Conservation (phyloP, 2,797 vertebrate species). For the Nannoperca obscura region DNA sequence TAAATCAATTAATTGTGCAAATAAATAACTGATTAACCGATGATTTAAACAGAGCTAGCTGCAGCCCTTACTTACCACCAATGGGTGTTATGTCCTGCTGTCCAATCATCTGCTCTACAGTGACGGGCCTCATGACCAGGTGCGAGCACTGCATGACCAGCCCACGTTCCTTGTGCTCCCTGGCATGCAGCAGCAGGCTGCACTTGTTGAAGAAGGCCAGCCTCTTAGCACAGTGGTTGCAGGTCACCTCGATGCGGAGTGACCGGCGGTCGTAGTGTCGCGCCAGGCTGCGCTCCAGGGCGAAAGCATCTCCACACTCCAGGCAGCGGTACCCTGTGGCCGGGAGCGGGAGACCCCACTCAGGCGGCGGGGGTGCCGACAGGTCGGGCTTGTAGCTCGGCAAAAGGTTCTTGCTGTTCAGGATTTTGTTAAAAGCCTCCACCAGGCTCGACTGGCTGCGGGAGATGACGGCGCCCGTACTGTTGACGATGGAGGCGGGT, state of each 20-base stretch:
- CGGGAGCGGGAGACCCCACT: conserved; percentile 91
- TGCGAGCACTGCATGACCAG: conserved; percentile 99
- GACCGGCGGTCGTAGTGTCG: conserved; percentile 97
- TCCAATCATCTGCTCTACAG: conserved; percentile 97
- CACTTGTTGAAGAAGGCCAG: conserved; percentile 99
- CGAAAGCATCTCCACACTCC: conserved; percentile 96
- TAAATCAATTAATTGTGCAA: background rate
- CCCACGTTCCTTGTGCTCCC: conserved; percentile 98
- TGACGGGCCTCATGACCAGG: conserved; percentile 95
- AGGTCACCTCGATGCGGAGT: conserved; percentile 97
- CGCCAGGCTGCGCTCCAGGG: conserved; percentile 94
- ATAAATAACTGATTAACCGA: background rate
- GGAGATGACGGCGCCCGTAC: conserved; percentile 92
- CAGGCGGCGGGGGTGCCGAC: conserved; percentile 85
- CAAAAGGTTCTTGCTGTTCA: conserved; percentile 96
- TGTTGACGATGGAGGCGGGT: conserved; percentile 87
- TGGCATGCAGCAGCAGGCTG: conserved; percentile 95
- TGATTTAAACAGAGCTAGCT: background rate
- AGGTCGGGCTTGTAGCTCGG: conserved; percentile 97
- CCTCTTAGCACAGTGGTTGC: conserved; percentile 96
- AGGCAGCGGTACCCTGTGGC: conserved; percentile 94
- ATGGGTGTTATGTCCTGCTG: conserved; percentile 93
- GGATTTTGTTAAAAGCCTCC: conserved; percentile 97
- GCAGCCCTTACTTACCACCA: conserved; percentile 72
- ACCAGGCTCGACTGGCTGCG: conserved; percentile 96